These are phyloP conservation scores for Periphyllus acericola DNA, from an alignment of 2,888 invertebrate species.

Conservation along the genomic window DNA sequence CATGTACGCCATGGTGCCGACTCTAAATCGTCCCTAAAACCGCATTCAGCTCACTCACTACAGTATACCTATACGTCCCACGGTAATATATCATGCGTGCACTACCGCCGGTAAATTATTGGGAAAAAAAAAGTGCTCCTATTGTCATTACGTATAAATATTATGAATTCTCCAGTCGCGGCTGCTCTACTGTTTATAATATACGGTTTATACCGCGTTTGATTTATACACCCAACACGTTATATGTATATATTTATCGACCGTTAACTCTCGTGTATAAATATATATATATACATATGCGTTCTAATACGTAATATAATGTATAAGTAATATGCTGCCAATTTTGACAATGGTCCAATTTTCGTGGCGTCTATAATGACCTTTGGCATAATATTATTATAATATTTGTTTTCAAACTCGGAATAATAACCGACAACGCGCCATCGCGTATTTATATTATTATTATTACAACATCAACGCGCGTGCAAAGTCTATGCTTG, in stretches of 20 bases:
- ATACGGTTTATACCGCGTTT: neutral
- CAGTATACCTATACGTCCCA: too few relatives aligned
- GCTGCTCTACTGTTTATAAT: neutral
- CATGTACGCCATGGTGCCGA: too few relatives aligned
- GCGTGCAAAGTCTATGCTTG: neutral
- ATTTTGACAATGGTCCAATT: conserved; percentile 38
- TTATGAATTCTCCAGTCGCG: too few relatives aligned
- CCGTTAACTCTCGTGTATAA: neutral
- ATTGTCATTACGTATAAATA: neutral
- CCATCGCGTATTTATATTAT: neutral
- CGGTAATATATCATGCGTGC: neutral
- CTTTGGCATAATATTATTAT: neutral
- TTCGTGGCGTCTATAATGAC: neutral
- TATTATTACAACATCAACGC: neutral
- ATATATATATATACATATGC: neutral
- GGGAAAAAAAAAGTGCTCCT: neutral
- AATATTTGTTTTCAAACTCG: neutral
- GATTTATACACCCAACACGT: neutral
- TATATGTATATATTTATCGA: neutral
- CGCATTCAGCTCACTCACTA: neutral
- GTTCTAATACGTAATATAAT: too few relatives aligned
- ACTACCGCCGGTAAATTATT: neutral
- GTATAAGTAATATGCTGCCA: neutral
- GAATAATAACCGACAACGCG: neutral
- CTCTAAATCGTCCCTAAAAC: neutral